These are phyloP conservation scores for Thaumatotibia leucotreta DNA, from an alignment of 1,140 invertebrate genomes.

Conservation along the genomic window DNA sequence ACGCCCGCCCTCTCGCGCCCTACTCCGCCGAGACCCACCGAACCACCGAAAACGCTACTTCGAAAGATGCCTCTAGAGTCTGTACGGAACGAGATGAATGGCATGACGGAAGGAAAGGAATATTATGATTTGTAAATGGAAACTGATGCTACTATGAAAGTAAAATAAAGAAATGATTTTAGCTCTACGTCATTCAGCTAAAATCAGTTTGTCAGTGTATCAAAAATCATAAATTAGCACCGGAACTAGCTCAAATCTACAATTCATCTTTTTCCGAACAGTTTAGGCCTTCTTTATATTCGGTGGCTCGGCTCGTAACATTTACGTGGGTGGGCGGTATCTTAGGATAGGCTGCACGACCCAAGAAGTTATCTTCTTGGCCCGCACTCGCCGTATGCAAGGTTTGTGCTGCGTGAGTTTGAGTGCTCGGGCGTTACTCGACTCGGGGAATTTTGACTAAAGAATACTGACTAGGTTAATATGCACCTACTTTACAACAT, in stretches of 20 bases:
- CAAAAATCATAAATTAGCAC: too few species aligned
- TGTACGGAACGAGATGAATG: too few species aligned
- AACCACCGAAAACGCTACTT: neutral
- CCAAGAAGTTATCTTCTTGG: neutral
- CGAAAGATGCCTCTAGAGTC: neutral
- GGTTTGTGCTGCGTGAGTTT: constrained; percentile 36
- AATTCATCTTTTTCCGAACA: too few species aligned
- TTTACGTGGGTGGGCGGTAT: neutral
- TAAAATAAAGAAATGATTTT: too few species aligned
- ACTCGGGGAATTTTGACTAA: constrained; percentile 27
- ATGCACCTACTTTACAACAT: too few species aligned
- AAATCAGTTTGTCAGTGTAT: too few species aligned
- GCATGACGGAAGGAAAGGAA: too few species aligned
- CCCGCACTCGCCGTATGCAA: constrained; percentile 5
- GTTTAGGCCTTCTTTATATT: neutral
- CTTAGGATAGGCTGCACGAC: neutral
- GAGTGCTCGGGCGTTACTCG: constrained; percentile 38
- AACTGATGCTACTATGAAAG: too few species aligned
- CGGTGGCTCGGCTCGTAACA: neutral
- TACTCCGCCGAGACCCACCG: constrained; percentile 19
- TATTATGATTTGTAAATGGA: too few species aligned
- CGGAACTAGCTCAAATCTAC: too few species aligned
- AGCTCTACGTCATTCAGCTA: too few species aligned
- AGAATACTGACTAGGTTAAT: neutral
- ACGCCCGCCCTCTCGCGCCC: constrained; percentile 25